Base-by-base conservation (phyloP, 2,113 vertebrate species). In the Ictidomys tridecemlineatus region DNA sequence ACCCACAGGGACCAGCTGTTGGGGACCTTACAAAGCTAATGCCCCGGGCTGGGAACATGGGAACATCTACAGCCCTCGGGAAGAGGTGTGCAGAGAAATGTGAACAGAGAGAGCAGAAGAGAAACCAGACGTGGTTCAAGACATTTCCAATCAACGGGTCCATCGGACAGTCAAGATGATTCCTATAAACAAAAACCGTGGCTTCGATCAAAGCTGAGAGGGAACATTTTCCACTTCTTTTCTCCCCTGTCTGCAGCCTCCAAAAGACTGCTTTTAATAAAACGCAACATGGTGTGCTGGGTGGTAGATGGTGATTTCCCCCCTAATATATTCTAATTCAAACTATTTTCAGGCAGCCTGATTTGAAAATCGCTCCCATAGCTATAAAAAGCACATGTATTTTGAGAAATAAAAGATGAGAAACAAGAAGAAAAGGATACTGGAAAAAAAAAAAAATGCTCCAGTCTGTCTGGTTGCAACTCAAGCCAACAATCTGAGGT, bases 331-430 rank as follows among this genome's bases (percentile, higher is more conserved):
- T 96, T 97, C 91, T 85, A 87, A 97, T 96, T 63, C 93, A 77
- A 65, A 85, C 97, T 97, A 96, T 97, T 97, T 96, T 93, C 87
- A 51, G 85, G 92, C 74, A 51, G 89, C 67, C 89, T 94, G 39
- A 94, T 96, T 92, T 96, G 94, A 92, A 97, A 96, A 97, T 93
- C 80, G 85, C 90, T 97, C 93, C 94, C 94, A 67, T 45, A 58
- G 77, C 97, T 96, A 97, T 96, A 96, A 97, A 97, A 98, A 98
- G 91, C 82, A 93, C 45, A 67, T 84, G 93, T 95, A 97, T 97
- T 96, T 96, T 97, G 96, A 97, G 97, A 97, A 97, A 95, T 96
- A 88, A 95, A 96, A 97, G 82, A 96, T 96, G 94, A 96, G 93
- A 97, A 97, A 96, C 97, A 51, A 90, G 34, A 93, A 93, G 42